Base-by-base conservation (phyloP, 2,888 invertebrate species). In the Hermaeophaga mercurialis region DNA sequence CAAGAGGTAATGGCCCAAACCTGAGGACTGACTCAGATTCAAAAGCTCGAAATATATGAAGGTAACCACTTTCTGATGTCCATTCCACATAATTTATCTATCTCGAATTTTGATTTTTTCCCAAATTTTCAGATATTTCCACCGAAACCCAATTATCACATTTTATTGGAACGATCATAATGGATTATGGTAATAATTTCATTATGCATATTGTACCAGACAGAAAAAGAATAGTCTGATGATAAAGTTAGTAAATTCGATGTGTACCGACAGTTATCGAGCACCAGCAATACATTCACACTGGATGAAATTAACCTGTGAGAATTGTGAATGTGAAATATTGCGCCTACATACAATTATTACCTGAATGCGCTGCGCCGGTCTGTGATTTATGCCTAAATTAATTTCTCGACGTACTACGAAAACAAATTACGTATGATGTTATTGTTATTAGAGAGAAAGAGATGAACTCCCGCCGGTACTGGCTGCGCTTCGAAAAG, bases 361-460 rank as follows among this genome's bases (percentile, higher is more conserved):
- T 36, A 36, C 17, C 5, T 12, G 36, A 15, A n/a, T 17, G 36
- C 36, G 5, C 8, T 36, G 31, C n/a, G n/a, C 36, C 12, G 28
- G 31, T 12, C 9, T 36, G 12, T 36, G 65, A 65, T 67, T 64
- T 67, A 64, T 62, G 62, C 55, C 54, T 49, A 64, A 64, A 67
- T 67, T 65, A 67, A 67, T 65, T 65, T 63, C 39, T 60, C 50
- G 54, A 48, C 54, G 46, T 46, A 58, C 60, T 59, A 36, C 17
- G 36, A 65, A 65, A 66, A 65, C 65, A 63, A 66, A 67, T 67
- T 65, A 64, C 61, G 63, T 64, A 58, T 61, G 66, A 59, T 61
- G 64, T 65, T 63, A 58, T 63, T 58, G 55, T 63, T 60, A 58
- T 62, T 61, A 58, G 33, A 54, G 44, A 34, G 53, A 53, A 52